phyloP scores from a whole-genome alignment of 2,888 invertebrate genomes.

The Yponomeuta plumbellus region DNA sequence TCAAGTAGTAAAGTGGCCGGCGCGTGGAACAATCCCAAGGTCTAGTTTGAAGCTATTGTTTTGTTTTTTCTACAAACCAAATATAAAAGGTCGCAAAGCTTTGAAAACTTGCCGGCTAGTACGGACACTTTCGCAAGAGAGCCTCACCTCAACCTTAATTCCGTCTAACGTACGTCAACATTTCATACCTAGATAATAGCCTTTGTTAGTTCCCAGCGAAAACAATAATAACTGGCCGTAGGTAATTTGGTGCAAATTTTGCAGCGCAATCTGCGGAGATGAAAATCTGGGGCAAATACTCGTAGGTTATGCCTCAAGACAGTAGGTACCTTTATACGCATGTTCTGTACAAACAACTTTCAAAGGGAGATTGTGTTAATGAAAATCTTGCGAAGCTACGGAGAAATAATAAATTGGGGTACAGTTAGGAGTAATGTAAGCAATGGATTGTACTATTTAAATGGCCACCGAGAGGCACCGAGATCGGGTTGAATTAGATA shows the following conservation, averaged over 20 bases:
- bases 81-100: neutral
- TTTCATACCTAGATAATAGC: neutral
- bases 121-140: neutral
- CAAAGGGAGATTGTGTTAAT: too few relatives aligned
- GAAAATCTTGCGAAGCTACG: too few relatives aligned
- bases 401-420: too few relatives aligned
- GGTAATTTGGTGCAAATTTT: neutral
- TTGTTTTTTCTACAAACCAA: neutral
- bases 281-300: neutral
- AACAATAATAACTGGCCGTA: neutral
- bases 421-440: too few relatives aligned
- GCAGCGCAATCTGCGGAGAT: neutral
- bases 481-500: too few relatives aligned
- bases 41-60: neutral
- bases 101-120: neutral
- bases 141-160: conserved; percentile 1
- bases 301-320: neutral
- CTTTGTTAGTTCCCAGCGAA: neutral
- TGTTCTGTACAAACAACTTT: too few relatives aligned
- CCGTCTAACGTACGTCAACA: neutral
- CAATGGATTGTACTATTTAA: too few relatives aligned
- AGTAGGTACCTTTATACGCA: neutral
- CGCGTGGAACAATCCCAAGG: neutral
- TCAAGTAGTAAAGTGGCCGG: neutral
- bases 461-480: too few relatives aligned